Base-by-base conservation (phyloP, 2,797 vertebrate species). In the Xenopus petersii region DNA sequence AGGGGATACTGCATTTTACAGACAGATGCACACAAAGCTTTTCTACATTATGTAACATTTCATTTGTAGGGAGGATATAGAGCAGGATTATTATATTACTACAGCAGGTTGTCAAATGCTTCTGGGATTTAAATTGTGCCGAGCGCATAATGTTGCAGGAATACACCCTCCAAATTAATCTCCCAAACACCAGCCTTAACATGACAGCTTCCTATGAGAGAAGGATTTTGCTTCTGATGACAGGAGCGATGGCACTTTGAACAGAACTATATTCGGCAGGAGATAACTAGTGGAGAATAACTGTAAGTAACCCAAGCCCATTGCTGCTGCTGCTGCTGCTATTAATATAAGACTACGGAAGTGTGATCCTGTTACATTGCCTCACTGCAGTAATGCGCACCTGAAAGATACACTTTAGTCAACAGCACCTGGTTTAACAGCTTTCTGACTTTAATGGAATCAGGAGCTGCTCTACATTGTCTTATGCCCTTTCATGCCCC, bases 101-200 rank as follows among this genome's bases (percentile, higher is more conserved):
- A 73, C 61, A 65, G 61, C 71, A 74, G 71, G 71, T 70, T 78
- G 76, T 70, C 67, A 64, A 16, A 78, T 21, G n/a, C 71, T 73
- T 60, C 30, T 73, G 76, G 76, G 76, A 78, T 73, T 74, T 73
- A 66, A 54, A 46, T 61, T 59, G 75, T 73, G 75, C 66, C 71
- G 70, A 66, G 10, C 26, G 12, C 49, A 64, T 36, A 51, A 30
- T 65, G 26, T 48, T 59, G 51, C 59, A 68, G 71, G 69, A 73
- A 74, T 73, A 60, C 42, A 78, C 76, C 51, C 55, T 70, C 75
- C 69, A 73, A 73, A 78, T 78, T 69, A 78, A 73, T 78, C 71
- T 70, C 42, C 17, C 59, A 74, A 73, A 78, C 71, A 78, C 71
- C 68, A 74, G 66, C 67, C 62, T 70, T 74, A 48, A 65, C 26